Evolutionary conservation across 30 jellyfish, hydroid and myxozoan genomes (phyloP).

Genomic region (Sanderia malayensis): DNA sequence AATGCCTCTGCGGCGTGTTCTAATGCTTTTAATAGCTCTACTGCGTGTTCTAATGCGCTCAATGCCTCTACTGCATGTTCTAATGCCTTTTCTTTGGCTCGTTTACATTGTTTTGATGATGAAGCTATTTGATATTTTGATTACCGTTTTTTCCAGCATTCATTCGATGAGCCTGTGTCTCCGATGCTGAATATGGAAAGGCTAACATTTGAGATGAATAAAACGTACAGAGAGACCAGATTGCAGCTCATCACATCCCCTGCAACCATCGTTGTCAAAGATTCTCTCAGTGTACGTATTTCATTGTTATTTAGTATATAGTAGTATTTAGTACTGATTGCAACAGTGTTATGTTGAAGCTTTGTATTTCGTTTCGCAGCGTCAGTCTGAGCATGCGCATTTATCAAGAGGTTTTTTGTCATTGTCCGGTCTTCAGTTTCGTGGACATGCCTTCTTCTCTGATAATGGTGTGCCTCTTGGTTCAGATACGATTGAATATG

Average conservation of each 20-base stretch:
- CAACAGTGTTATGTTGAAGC: too few species aligned
- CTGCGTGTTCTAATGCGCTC: too few species aligned
- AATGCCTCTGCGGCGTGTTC: too few species aligned
- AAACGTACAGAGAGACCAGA: constrained; percentile 86
- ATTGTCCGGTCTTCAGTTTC: constrained; percentile 90
- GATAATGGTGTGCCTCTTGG: constrained; percentile 82
- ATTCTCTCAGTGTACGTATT: constrained; percentile 71
- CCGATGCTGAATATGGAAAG: constrained; percentile 77
- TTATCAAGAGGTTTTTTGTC: constrained; percentile 71
- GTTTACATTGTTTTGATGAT: too few species aligned
- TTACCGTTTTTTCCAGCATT: constrained; percentile 41
- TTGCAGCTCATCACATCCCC: constrained; percentile 92
- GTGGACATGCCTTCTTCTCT: constrained; percentile 98
- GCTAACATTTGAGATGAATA: constrained; percentile 89
- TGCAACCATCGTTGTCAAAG: constrained; percentile 67
- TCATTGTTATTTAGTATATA: too few species aligned
- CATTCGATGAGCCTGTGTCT: constrained; percentile 61
- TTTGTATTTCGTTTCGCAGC: too few species aligned
- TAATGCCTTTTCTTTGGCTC: too few species aligned
- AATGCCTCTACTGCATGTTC: too few species aligned
- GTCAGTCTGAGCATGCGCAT: constrained; percentile 76
- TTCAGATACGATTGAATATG: constrained; percentile 84
- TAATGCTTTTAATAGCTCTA: too few species aligned
- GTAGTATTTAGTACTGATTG: too few species aligned
- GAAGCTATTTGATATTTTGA: too few species aligned